phyloP scores from a whole-genome alignment of 2,113 vertebrate species.

The Columbina picui region DNA sequence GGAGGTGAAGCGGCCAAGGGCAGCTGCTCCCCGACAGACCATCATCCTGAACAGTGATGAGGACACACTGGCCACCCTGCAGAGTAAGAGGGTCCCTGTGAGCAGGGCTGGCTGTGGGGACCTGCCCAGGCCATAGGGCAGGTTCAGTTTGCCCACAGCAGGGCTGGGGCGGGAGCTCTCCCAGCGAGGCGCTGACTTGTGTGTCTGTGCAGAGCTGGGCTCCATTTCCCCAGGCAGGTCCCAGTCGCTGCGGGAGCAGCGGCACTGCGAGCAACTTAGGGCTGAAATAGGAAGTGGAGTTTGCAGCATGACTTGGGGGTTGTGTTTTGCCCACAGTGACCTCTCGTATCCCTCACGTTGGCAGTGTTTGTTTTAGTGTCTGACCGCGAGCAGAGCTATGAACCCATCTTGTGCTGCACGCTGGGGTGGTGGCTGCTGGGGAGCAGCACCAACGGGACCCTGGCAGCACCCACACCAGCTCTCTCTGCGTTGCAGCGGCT shows the following conservation, averaged over 20 bases:
- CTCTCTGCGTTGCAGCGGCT: slow-evolving; percentile 65
- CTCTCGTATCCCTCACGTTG: not conserved
- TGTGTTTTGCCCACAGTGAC: not conserved
- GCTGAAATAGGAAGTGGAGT: not conserved
- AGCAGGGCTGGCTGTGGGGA: accelerated
- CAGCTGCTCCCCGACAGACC: slow-evolving; percentile 74
- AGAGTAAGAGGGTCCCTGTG: slow-evolving; percentile 73
- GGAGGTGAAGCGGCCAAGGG: slow-evolving; percentile 75
- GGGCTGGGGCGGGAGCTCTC: not conserved
- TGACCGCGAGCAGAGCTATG: not conserved
- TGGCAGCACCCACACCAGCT: accelerated
- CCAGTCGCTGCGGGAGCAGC: accelerated
- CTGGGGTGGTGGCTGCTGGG: not conserved
- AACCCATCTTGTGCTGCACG: accelerated
- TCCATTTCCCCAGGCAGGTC: not conserved
- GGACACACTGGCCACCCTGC: slow-evolving; percentile 88
- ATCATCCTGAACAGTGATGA: slow-evolving; percentile 91
- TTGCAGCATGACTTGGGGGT: not conserved
- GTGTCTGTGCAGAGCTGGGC: accelerated
- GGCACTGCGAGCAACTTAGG: not conserved
- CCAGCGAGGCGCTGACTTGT: accelerated
- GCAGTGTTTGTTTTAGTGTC: not conserved
- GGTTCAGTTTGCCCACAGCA: not conserved
- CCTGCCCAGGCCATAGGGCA: not conserved
- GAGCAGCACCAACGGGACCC: too few relatives aligned